phyloP scores from a whole-genome alignment of 1,140 invertebrate species.

The Drosophila ambigua region DNA sequence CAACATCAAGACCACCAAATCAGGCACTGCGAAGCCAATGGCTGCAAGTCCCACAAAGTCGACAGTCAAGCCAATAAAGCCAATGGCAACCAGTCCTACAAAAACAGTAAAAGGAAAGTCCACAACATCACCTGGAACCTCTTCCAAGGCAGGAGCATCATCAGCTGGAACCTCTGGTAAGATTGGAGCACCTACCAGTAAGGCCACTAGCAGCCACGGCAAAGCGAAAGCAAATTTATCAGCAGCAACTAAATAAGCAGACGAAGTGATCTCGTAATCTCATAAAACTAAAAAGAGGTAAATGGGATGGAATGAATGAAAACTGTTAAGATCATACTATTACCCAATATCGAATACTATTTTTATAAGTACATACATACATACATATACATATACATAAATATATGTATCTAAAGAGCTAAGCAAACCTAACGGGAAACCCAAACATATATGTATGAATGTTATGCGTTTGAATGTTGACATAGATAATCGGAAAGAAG shows the following conservation, averaged over 20 bases:
- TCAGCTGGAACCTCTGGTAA: not conserved
- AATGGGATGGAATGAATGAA: not conserved
- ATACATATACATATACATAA: not conserved
- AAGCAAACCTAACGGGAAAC: constrained; percentile 18
- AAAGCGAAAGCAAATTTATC: constrained; percentile 59
- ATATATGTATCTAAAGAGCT: constrained; percentile 51
- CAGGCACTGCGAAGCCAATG: constrained; percentile 26
- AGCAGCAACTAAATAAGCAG: constrained; percentile 32
- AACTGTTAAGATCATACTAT: constrained; percentile 7
- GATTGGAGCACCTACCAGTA: constrained; percentile 2
- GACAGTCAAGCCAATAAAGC: constrained; percentile 20
- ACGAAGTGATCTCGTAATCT: too few relatives aligned
- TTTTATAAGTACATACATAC: constrained; percentile 65
- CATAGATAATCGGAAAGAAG: constrained; percentile 6
- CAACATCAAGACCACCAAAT: constrained; percentile 32
- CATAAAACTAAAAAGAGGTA: too few relatives aligned
- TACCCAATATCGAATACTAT: constrained; percentile 58
- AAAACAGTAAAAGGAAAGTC: constrained; percentile 33
- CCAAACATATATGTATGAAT: constrained; percentile 33
- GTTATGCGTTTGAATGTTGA: constrained; percentile 18
- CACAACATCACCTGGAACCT: constrained; percentile 18
- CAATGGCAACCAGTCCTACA: constrained; percentile 43
- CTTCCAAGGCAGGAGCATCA: constrained; percentile 11
- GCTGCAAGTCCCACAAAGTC: constrained; percentile 42
- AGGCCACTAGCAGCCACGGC: constrained; percentile 32